phyloP scores from a whole-genome alignment of 2,797 vertebrate species.

The Phalloptychus januarius region DNA sequence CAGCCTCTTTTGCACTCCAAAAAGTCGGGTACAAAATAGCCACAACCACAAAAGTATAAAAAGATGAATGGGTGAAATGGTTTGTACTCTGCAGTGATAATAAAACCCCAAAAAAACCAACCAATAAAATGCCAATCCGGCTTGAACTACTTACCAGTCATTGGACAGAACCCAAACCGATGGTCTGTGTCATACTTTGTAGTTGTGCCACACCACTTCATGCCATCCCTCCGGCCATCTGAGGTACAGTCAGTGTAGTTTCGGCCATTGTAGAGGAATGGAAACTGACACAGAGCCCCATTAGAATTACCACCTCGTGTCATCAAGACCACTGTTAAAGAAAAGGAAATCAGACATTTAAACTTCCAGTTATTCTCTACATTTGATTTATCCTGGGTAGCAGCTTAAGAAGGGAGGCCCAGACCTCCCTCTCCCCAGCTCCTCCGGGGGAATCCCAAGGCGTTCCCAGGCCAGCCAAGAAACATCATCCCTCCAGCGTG shows the following conservation, averaged over 20 bases:
- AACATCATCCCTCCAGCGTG: no score
- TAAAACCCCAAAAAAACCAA: neutral
- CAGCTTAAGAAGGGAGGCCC: no score
- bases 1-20: neutral
- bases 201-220: conserved; percentile 99
- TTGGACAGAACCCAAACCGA: conserved; percentile 98
- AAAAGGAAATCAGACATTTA: neutral
- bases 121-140: neutral
- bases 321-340: conserved; percentile 82
- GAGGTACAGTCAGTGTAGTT: conserved; percentile 98
- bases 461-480: no score
- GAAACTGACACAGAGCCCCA: conserved; percentile 94
- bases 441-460: no score
- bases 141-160: conserved; percentile 87
- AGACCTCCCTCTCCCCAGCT: no score
- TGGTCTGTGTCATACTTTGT: conserved; percentile 90
- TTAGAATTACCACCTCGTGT: conserved; percentile 98
- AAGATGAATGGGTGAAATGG: neutral
- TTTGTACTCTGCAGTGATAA: neutral
- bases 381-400: no score
- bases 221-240: conserved; percentile 93
- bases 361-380: neutral
- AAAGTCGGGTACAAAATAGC: neutral
- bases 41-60: neutral
- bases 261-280: conserved; percentile 92